Evolutionary conservation across 2,797 vertebrate species (phyloP), one percentile per base, ranked within the genome.

Genomic region (Onychomys arenicola): DNA sequence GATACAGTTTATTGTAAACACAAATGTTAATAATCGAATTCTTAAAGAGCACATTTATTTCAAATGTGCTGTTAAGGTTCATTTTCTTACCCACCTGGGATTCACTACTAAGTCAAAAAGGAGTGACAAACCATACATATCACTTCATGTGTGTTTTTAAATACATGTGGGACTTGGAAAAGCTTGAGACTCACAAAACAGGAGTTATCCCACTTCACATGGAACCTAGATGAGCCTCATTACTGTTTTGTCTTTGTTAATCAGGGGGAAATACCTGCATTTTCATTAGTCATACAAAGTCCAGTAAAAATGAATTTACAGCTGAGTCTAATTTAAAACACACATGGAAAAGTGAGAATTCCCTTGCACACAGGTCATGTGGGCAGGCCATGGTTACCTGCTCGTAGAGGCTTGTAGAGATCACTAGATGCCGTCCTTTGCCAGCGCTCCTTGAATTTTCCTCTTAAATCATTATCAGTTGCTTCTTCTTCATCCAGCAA

Each of bases 401-500:
- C 32, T 97, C 99, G 99, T 86, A 99, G 98, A 80, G 99, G 98
- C 97, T 99, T 99, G 96, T 99, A 99, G 23, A 99, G 99, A 19
- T 99, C 99, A 94, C 98, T 99, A 96, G 99, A 99, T 14, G 99
- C 98, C 0, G 99, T 99, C 98, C 99, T 99, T 98, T 99, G 99
- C 99, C 99, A 99, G 93, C 99, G 99, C 90, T 99, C 99, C 97
- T 98, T 99, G 98, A 99, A 99, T 98, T 99, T 99, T 90, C 98
- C 97, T 98, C 99, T 98, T 96, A 99, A 98, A 63, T 99, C 99
- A 75, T 99, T 99, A 98, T 99, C 99, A 37, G 99, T 99, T 5
- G 99, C 96, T 98, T 99, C 99, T 97, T 99, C 99, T 94, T 99
- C 99, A 91, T 99, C 98, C 98, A 99, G 98, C 98, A 99, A 99